phyloP scores from a whole-genome alignment of 2,797 vertebrate genomes.

The Margarornis squamiger region DNA sequence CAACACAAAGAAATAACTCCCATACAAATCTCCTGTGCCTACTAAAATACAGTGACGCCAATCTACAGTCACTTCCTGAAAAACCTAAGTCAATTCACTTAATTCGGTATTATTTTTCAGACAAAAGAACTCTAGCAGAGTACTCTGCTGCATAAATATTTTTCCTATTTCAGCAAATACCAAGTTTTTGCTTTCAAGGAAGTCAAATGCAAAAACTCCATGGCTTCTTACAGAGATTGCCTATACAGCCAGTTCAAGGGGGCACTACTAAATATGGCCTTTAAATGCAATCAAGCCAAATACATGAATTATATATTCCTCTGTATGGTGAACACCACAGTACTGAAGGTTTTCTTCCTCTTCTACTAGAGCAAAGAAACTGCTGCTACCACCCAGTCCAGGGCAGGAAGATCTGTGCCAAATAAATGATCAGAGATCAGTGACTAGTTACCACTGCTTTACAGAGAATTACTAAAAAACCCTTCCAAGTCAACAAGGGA shows the following conservation, averaged over 20 bases:
- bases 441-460: not conserved
- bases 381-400: not conserved
- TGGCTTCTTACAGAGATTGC: not conserved
- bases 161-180: not conserved
- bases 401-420: not conserved
- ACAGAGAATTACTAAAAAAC: not conserved
- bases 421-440: not conserved
- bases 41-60: not conserved
- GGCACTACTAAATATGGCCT: not conserved
- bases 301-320: not conserved
- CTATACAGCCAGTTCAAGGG: not conserved
- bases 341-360: fast-evolving
- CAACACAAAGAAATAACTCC: not conserved
- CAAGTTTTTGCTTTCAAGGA: not conserved
- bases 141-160: not conserved
- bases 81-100: not conserved
- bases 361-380: not conserved
- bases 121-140: not conserved
- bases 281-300: not conserved
- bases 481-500: slow-evolving; percentile 12
- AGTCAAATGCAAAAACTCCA: not conserved
- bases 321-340: not conserved
- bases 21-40: not conserved
- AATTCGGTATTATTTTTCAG: slow-evolving; percentile 20
- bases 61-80: not conserved